Conservation (phyloP, 2,888 invertebrate genomes). For the Parelbella ahira region DNA sequence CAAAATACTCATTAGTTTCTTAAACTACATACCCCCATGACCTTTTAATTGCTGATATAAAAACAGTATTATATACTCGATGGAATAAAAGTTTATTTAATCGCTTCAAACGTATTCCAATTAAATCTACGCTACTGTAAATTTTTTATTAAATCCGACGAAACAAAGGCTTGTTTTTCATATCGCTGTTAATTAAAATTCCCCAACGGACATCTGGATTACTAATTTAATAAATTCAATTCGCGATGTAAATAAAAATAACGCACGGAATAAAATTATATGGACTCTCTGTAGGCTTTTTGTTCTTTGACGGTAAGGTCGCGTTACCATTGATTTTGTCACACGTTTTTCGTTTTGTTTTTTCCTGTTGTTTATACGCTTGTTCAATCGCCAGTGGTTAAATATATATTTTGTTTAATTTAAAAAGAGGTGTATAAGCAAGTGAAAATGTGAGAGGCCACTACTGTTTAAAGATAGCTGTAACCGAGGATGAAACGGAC, state of each 20-base stretch:
- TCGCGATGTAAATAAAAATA: slow-evolving; percentile 33
- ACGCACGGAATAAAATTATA: slow-evolving; percentile 22
- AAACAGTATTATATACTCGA: no score
- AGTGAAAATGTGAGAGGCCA: no score
- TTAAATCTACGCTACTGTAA: slow-evolving; percentile 24
- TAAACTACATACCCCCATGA: no score
- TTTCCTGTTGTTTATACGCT: no score
- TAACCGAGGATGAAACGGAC: no score
- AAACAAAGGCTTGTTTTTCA: slow-evolving; percentile 38
- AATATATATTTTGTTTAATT: no score
- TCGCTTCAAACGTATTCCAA: slow-evolving; percentile 11
- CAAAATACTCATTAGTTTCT: no score
- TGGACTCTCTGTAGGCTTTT: slow-evolving; percentile 8
- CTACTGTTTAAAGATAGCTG: no score
- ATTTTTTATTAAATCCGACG: slow-evolving; percentile 37
- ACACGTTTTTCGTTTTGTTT: slow-evolving; percentile 2
- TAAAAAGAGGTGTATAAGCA: no score
- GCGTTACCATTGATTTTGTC: slow-evolving; percentile 14
- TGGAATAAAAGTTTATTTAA: no score
- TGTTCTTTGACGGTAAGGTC: slow-evolving; percentile 17
- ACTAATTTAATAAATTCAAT: slow-evolving; percentile 44
- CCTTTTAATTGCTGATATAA: no score
- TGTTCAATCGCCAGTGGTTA: no score
- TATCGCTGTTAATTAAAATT: slow-evolving; percentile 53
- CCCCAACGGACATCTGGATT: slow-evolving; percentile 41